A percentile compares a stretch with the other conserved stretches of the same genome.
Conservation (phyloP, 2,888 invertebrate species). For the Thymelicus sylvestris region DNA sequence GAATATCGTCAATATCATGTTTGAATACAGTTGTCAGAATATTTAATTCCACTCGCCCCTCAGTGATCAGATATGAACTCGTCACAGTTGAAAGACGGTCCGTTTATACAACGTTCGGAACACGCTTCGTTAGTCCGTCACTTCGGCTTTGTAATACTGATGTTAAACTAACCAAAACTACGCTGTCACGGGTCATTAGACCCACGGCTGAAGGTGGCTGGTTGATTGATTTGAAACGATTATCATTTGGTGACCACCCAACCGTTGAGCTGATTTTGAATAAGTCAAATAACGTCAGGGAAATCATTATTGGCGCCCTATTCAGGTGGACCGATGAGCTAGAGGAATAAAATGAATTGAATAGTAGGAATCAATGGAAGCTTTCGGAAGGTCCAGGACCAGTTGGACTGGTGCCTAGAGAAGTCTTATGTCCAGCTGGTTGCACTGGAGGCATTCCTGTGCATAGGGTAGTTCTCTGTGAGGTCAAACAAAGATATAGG, state of each 20-base stretch:
- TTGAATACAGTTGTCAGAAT: conserved; percentile 4
- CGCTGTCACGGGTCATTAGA: conserved; percentile 66
- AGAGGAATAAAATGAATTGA: too few species aligned
- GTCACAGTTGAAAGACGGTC: conserved; percentile 27
- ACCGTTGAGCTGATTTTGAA: conserved; percentile 28
- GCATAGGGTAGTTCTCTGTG: too few species aligned
- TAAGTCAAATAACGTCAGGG: neutral
- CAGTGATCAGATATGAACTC: conserved; percentile 19
- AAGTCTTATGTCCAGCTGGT: too few species aligned
- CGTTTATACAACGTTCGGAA: conserved; percentile 23
- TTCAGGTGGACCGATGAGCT: too few species aligned
- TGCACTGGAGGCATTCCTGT: too few species aligned
- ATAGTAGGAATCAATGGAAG: too few species aligned
- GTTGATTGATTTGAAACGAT: conserved; percentile 65
- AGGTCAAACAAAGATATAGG: too few species aligned
- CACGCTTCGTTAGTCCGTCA: conserved; percentile 54
- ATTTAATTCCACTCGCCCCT: conserved; percentile 1
- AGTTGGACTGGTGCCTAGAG: too few species aligned
- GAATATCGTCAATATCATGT: neutral
- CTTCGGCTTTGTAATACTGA: conserved; percentile 56
- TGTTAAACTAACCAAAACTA: conserved; percentile 68
- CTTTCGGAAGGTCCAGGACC: too few species aligned
- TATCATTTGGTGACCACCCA: conserved; percentile 56
- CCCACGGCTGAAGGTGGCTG: conserved; percentile 56
- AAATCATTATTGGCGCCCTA: too few species aligned